These are phyloP conservation scores for Diorhabda carinulata DNA, from an alignment of 1,140 invertebrate species.

Conservation along the genomic window DNA sequence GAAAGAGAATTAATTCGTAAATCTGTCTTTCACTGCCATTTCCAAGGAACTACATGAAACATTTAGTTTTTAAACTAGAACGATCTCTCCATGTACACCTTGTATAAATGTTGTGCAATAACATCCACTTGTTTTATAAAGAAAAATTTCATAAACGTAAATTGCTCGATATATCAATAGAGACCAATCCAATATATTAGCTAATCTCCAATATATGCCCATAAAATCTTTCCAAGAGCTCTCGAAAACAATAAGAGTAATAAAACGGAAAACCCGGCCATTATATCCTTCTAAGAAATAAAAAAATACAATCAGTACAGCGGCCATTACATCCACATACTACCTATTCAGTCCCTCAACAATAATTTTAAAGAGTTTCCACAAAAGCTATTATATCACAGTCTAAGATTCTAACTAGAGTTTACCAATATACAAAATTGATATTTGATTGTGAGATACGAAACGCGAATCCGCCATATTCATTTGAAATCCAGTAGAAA, in stretches of 20 bases:
- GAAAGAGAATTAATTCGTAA: no score
- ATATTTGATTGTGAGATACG: no score
- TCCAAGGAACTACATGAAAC: no score
- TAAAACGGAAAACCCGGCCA: slow-evolving; percentile 1
- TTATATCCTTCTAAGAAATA: slow-evolving; percentile 3
- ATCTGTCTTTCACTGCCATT: no score
- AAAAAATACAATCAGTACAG: slow-evolving; percentile 1
- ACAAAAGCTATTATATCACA: no score
- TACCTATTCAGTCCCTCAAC: neutral
- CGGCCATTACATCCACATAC: neutral
- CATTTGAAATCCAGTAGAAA: neutral
- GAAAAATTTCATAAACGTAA: slow-evolving; percentile 1
- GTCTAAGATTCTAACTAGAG: no score
- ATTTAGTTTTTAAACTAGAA: no score
- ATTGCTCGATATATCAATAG: neutral
- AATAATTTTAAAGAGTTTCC: no score
- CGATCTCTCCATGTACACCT: no score
- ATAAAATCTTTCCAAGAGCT: neutral
- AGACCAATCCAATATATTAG: slow-evolving; percentile 1
- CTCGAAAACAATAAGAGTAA: slow-evolving; percentile 2
- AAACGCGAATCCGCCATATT: neutral
- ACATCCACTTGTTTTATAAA: neutral
- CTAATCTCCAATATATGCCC: slow-evolving; percentile 2
- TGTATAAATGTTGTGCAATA: no score
- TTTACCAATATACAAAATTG: no score